Conservation (phyloP, 1,140 invertebrate genomes). For the Octopus sinensis region DNA sequence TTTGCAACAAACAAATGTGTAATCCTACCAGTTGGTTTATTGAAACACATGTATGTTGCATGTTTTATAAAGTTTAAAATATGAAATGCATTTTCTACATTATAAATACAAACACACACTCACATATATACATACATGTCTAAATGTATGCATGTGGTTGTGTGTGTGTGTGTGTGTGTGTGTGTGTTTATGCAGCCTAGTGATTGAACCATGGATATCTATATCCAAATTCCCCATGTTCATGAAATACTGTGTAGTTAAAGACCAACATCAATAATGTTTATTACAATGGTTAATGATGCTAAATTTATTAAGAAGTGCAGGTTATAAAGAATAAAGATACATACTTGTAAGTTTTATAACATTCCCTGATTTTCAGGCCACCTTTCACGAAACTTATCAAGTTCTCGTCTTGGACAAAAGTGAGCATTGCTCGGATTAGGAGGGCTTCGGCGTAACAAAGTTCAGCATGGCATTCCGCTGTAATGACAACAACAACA, state of each 20-base stretch:
- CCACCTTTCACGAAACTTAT: conserved; percentile 90
- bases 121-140: too few species aligned
- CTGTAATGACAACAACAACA: conserved; percentile 55
- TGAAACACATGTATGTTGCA: too few species aligned
- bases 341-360: conserved; percentile 85
- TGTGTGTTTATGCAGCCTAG: not conserved
- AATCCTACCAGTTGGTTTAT: too few species aligned
- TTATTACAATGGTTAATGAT: not conserved
- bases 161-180: not conserved
- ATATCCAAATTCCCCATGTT: too few species aligned
- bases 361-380: conserved; percentile 87
- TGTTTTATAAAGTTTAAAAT: too few species aligned
- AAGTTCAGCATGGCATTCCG: conserved; percentile 91
- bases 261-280: too few species aligned
- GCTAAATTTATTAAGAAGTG: not conserved
- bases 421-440: conserved; percentile 82
- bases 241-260: not conserved
- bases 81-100: too few species aligned
- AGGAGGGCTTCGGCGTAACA: conserved; percentile 89
- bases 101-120: too few species aligned
- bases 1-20: too few species aligned
- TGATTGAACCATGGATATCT: too few species aligned
- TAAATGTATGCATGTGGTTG: not conserved
- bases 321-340: not conserved
- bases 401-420: conserved; percentile 91